Conservation (phyloP, 1,140 invertebrate genomes). For the Drosophila seguyi region DNA sequence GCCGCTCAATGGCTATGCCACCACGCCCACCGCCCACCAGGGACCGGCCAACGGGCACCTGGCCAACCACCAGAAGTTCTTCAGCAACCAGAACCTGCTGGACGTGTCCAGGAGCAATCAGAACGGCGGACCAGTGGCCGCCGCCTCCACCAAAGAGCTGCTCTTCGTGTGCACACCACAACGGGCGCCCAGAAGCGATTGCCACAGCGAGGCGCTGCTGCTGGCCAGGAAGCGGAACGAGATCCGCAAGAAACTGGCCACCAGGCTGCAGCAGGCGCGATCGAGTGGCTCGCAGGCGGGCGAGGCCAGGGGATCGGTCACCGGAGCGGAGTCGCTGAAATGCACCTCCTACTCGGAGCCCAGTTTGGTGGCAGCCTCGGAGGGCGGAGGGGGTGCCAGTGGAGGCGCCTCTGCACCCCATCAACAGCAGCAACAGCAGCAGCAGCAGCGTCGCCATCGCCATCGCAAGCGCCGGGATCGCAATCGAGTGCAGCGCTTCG, state of each 20-base stretch:
- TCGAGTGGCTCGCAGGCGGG: slow-evolving; percentile 23
- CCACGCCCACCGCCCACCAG: slow-evolving; percentile 76
- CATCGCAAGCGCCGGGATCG: slow-evolving; percentile 86
- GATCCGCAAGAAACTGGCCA: slow-evolving; percentile 72
- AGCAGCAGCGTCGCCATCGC: slow-evolving; percentile 80
- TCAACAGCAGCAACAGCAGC: slow-evolving; percentile 58
- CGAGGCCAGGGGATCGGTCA: slow-evolving; percentile 20
- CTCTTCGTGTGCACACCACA: slow-evolving; percentile 83
- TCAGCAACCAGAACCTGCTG: slow-evolving; percentile 82
- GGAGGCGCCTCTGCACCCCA: slow-evolving; percentile 10
- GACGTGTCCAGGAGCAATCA: slow-evolving; percentile 39
- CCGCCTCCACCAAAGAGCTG: slow-evolving; percentile 80
- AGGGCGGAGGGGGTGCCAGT: slow-evolving; percentile 43
- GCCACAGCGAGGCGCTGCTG: slow-evolving; percentile 68
- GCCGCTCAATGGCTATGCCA: slow-evolving; percentile 79
- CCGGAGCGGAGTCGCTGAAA: slow-evolving; percentile 58
- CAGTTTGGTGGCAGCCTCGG: slow-evolving; percentile 77
- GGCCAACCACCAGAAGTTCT: slow-evolving; percentile 78
- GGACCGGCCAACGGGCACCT: slow-evolving; percentile 56
- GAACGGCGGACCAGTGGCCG: slow-evolving; percentile 58
- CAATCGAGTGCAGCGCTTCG: slow-evolving; percentile 87
- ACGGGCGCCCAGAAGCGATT: slow-evolving; percentile 57
- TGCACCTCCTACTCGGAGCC: slow-evolving; percentile 82
- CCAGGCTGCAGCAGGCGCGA: slow-evolving; percentile 63
- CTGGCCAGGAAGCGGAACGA: slow-evolving; percentile 79